Conservation (phyloP, 2,888 invertebrate species). For the Hecatera dysodea region DNA sequence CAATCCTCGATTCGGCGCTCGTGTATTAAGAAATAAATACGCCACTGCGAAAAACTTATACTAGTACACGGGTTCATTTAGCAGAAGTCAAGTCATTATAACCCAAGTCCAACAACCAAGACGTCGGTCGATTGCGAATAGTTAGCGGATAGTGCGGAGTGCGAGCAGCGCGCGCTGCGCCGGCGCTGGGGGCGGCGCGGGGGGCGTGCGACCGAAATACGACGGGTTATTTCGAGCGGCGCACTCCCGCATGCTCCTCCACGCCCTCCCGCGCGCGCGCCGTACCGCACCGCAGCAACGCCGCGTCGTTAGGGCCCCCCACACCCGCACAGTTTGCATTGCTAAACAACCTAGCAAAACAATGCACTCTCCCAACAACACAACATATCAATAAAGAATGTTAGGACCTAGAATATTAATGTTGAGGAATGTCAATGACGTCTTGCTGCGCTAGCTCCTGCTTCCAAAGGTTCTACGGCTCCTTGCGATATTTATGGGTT, state of each 20-base stretch:
- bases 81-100: constrained; percentile 95
- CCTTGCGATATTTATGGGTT: not conserved
- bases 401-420: constrained; percentile 6
- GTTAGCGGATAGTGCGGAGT: constrained; percentile 95
- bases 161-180: constrained; percentile 77
- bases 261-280: constrained; percentile 58
- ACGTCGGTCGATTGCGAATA: constrained; percentile 98
- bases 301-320: constrained; percentile 41
- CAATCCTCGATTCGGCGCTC: constrained; percentile 82
- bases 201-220: constrained; percentile 88
- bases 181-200: constrained; percentile 75
- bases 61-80: constrained; percentile 91
- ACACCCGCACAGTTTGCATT: constrained; percentile 70
- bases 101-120: constrained; percentile 94
- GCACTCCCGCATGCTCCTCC: constrained; percentile 80
- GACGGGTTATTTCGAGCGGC: constrained; percentile 88
- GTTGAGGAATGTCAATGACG: not conserved
- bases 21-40: constrained; percentile 83
- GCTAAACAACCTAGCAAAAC: constrained; percentile 61
- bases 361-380: constrained; percentile 45
- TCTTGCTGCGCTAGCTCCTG: not conserved
- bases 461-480: not conserved
- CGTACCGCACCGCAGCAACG: constrained; percentile 15
- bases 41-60: constrained; percentile 89
- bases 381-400: constrained; percentile 18